Conservation (phyloP, 2,888 invertebrate genomes). For the Atherix ibis region DNA sequence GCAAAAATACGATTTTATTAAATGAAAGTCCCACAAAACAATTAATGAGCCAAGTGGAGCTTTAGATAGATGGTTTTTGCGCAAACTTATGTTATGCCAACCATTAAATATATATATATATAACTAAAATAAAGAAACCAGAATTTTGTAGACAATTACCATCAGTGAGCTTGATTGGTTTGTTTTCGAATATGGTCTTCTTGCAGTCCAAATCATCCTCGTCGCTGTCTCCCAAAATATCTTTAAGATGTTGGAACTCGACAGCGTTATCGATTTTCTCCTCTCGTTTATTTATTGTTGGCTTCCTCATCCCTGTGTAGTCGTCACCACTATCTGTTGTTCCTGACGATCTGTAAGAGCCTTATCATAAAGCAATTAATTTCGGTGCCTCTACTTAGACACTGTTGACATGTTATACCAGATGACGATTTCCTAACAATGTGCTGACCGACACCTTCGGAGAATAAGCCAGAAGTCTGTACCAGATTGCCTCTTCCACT, state of each 20-base stretch:
- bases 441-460: conserved; percentile 27
- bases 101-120: no score
- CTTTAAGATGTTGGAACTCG: conserved; percentile 19
- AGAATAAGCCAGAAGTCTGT: conserved; percentile 29
- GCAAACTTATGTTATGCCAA: no score
- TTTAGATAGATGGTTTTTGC: no score
- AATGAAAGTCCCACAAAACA: no score
- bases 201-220: conserved; percentile 20
- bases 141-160: no score
- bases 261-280: conserved; percentile 21
- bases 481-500: conserved; percentile 21
- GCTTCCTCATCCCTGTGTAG: conserved; percentile 18
- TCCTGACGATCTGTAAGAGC: conserved; percentile 3
- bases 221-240: conserved; percentile 24
- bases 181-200: conserved; percentile 22
- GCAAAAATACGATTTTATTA: no score
- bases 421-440: conserved; percentile 3
- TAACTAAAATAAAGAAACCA: no score
- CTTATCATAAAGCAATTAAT: no score
- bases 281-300: conserved; percentile 20
- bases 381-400: no score
- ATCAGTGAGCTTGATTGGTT: conserved; percentile 25
- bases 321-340: conserved; percentile 13
- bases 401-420: no score
- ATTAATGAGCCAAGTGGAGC: no score